Conservation (phyloP, 2,113 vertebrate species). For the Clarias macrocephalus region DNA sequence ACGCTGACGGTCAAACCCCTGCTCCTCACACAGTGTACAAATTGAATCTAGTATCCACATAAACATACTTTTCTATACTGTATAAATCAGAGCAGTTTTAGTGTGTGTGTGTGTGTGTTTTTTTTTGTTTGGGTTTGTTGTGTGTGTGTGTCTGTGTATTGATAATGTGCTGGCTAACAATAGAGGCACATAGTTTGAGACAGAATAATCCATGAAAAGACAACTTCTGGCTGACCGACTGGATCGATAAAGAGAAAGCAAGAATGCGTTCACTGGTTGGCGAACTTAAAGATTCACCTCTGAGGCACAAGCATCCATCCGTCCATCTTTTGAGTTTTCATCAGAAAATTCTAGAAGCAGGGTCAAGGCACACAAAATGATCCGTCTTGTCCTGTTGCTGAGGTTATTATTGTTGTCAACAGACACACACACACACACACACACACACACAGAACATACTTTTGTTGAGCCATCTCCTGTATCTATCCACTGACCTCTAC, state of each 20-base stretch:
- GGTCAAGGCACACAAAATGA: background rate
- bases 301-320: conserved; percentile 15
- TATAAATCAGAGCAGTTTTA: background rate
- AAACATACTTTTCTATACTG: background rate
- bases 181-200: background rate
- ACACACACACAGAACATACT: background rate
- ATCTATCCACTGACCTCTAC: background rate
- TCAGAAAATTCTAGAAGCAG: background rate
- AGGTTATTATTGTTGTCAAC: background rate
- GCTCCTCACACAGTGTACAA: background rate
- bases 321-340: conserved; percentile 4
- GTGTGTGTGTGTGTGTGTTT: too few relatives aligned
- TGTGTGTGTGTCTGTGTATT: background rate
- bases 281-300: background rate
- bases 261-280: background rate
- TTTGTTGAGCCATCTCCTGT: background rate
- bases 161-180: background rate
- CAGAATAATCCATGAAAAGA: background rate
- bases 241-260: background rate
- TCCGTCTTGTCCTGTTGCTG: background rate
- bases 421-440: background rate
- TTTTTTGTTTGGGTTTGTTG: too few relatives aligned
- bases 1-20: background rate
- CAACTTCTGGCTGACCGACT: background rate
- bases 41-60: background rate